Percentiles rank a stretch among this genome's conserved stretches.
phyloP scores from a whole-genome alignment of 2,797 vertebrate genomes.

The Dallia pectoralis region DNA sequence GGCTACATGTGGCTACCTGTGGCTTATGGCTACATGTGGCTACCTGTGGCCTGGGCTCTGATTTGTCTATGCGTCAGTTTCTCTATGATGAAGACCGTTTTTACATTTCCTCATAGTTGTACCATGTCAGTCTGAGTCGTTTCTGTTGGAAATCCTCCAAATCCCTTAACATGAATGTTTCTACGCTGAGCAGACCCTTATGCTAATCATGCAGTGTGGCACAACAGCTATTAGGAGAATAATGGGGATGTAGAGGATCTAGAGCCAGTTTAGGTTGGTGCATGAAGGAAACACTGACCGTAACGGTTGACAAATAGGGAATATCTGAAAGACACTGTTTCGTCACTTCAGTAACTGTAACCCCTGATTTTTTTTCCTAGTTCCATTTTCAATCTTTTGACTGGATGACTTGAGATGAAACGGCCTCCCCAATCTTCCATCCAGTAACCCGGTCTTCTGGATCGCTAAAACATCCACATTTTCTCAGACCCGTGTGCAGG shows the following conservation, averaged over 20 bases:
- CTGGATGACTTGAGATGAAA: constrained; percentile 41
- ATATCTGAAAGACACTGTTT: constrained; percentile 32
- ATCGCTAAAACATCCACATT: constrained; percentile 19
- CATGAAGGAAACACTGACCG: constrained; percentile 32
- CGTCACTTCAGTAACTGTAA: constrained; percentile 44
- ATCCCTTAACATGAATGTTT: constrained; percentile 47
- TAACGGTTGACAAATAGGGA: constrained; percentile 31
- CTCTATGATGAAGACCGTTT: constrained; percentile 52
- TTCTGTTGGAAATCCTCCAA: constrained; percentile 56
- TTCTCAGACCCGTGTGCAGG: no score
- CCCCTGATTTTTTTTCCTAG: constrained; percentile 56
- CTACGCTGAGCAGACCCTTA: constrained; percentile 68
- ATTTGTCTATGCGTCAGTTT: constrained; percentile 44
- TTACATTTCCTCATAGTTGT: constrained; percentile 42
- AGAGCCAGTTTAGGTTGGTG: constrained; percentile 24
- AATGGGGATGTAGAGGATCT: constrained; percentile 21
- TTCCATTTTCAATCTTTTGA: constrained; percentile 37
- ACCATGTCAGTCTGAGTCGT: constrained; percentile 40
- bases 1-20: no score
- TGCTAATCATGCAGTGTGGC: constrained; percentile 67
- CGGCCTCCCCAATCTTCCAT: constrained; percentile 44
- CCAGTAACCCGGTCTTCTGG: constrained; percentile 48
- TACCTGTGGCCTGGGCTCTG: constrained; percentile 9
- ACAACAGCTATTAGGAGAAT: constrained; percentile 33
- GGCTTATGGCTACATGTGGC: no score